Percentiles rank a stretch among this genome's conserved stretches.
These are phyloP conservation scores for Aphodius sticticus DNA, from an alignment of 2,888 invertebrate species.

Conservation along the genomic window DNA sequence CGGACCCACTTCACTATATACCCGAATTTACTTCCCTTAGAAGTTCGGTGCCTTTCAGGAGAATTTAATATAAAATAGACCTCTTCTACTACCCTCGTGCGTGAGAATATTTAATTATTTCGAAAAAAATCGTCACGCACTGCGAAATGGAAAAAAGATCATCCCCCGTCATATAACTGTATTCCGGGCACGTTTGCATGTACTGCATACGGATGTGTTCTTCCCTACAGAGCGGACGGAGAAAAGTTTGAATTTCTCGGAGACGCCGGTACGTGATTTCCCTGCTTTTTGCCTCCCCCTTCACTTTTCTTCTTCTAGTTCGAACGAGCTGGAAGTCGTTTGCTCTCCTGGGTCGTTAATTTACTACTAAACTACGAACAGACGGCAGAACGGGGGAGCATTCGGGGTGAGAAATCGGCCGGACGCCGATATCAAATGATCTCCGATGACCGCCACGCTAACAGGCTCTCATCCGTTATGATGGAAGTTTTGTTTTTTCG, in stretches of 20 bases:
- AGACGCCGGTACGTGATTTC: neutral
- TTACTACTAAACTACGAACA: neutral
- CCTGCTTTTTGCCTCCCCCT: neutral
- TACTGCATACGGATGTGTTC: neutral
- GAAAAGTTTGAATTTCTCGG: neutral
- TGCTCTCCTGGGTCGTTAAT: neutral
- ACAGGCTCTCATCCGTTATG: neutral
- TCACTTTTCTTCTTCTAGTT: neutral
- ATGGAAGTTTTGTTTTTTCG: neutral
- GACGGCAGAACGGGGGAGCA: neutral
- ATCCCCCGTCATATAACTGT: neutral
- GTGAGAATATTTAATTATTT: neutral
- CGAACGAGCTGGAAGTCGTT: neutral
- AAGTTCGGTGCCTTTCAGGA: neutral
- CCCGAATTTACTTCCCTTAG: neutral
- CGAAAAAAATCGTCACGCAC: neutral
- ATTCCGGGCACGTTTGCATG: neutral
- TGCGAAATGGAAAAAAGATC: neutral
- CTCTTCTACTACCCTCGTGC: neutral
- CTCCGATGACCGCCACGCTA: neutral
- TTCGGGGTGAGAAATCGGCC: neutral
- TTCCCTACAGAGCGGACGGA: neutral
- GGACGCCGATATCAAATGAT: neutral
- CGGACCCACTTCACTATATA: neutral
- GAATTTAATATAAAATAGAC: neutral